phyloP scores from a whole-genome alignment of 1,140 invertebrate genomes.

The Lethocerus indicus region DNA sequence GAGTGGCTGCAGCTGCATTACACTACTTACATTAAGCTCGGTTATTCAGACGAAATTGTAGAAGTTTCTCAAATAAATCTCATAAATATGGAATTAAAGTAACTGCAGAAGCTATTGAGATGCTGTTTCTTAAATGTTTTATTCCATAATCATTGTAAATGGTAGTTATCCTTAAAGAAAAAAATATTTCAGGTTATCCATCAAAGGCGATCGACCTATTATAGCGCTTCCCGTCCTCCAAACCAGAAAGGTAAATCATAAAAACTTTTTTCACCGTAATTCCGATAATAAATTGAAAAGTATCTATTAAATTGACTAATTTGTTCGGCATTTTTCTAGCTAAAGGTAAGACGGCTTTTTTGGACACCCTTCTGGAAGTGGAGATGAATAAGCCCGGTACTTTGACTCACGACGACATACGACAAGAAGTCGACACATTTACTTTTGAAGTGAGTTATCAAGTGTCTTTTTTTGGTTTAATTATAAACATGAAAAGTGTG shows the following conservation, averaged over 20 bases:
- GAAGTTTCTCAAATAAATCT: slow-evolving; percentile 3
- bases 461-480: too few relatives aligned
- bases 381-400: slow-evolving; percentile 22
- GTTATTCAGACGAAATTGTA: slow-evolving; percentile 14
- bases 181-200: too few relatives aligned
- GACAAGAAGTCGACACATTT: slow-evolving; percentile 38
- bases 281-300: too few relatives aligned
- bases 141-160: too few relatives aligned
- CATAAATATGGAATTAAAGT: slow-evolving; percentile 1
- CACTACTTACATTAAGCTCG: too few relatives aligned
- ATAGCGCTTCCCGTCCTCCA: too few relatives aligned
- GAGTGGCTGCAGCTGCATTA: too few relatives aligned
- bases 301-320: neutral
- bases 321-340: slow-evolving; percentile 12
- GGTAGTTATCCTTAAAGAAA: too few relatives aligned
- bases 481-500: too few relatives aligned
- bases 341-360: slow-evolving; percentile 37
- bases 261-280: neutral
- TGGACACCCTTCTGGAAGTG: slow-evolving; percentile 37
- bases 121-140: too few relatives aligned
- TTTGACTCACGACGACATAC: slow-evolving; percentile 32
- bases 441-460: slow-evolving; percentile 36
- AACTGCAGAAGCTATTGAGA: too few relatives aligned
- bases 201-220: too few relatives aligned
- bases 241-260: neutral